Conservation (phyloP, 1,140 invertebrate species). For the Bombyx mandarina region DNA sequence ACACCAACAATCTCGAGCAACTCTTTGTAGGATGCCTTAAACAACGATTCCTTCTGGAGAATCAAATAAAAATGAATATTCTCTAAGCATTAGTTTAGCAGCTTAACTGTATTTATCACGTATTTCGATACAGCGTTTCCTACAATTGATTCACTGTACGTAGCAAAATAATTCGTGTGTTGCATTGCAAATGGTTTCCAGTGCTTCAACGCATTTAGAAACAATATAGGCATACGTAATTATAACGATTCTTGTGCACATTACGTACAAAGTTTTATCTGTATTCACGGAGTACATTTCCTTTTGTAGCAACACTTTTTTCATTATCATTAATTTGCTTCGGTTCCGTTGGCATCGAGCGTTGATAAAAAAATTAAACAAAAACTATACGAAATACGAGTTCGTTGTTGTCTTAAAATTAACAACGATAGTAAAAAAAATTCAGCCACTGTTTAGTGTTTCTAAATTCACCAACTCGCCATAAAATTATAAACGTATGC, state of each 20-base stretch:
- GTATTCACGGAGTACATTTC: constrained; percentile 4
- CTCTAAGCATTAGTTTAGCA: too few relatives aligned
- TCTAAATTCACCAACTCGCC: too few relatives aligned
- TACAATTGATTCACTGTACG: constrained; percentile 4
- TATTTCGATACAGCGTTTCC: too few relatives aligned
- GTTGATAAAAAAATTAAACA: neutral
- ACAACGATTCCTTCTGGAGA: too few relatives aligned
- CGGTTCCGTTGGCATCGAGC: neutral
- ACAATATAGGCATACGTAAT: constrained; percentile 8
- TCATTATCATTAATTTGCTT: constrained; percentile 1
- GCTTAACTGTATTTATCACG: too few relatives aligned
- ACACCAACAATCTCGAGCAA: too few relatives aligned
- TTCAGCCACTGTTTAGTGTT: too few relatives aligned
- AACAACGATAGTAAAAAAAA: too few relatives aligned
- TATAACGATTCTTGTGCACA: constrained; percentile 10
- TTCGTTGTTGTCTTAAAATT: too few relatives aligned
- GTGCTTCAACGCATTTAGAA: constrained; percentile 5
- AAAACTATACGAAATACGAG: neutral
- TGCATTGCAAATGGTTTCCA: constrained; percentile 4
- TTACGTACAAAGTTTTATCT: constrained; percentile 9
- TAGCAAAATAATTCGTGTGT: constrained; percentile 4
- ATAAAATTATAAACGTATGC: too few relatives aligned
- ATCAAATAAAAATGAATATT: too few relatives aligned
- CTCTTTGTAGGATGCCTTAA: too few relatives aligned
- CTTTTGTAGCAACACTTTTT: constrained; percentile 3